Evolutionary conservation across 1,140 invertebrate genomes (phyloP).

Genomic region (Scaptomyza graminum): DNA sequence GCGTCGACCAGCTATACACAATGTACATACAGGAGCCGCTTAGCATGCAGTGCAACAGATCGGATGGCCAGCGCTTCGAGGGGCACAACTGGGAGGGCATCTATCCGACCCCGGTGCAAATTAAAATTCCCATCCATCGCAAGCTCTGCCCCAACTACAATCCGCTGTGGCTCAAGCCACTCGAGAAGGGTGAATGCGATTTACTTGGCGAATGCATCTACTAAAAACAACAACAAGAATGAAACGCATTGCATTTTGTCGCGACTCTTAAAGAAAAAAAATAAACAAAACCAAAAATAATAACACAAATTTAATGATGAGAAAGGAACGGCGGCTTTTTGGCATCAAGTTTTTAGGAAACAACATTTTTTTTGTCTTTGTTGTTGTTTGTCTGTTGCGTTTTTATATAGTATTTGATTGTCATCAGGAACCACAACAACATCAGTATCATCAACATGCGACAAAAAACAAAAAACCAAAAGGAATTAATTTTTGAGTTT

Average conservation of each 20-base stretch:
- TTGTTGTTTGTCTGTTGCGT: background rate
- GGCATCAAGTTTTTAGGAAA: background rate
- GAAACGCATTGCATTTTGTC: too few species aligned
- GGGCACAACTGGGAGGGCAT: constrained; percentile 78
- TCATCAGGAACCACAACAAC: constrained; percentile 26
- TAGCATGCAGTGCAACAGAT: constrained; percentile 98
- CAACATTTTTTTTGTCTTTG: background rate
- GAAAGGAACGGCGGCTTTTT: constrained; percentile 2
- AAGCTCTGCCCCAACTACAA: constrained; percentile 83
- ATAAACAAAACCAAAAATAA: constrained; percentile 2
- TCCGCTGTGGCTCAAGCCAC: constrained; percentile 79
- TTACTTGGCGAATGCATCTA: constrained; percentile 83
- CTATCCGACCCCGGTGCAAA: constrained; percentile 74
- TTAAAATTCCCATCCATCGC: constrained; percentile 81
- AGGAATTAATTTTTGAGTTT: background rate
- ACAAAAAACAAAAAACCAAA: constrained; percentile 5
- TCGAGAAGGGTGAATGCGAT: constrained; percentile 82
- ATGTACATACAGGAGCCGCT: constrained; percentile 94
- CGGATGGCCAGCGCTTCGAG: constrained; percentile 91
- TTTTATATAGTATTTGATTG: constrained; percentile 16
- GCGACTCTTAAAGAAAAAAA: too few species aligned
- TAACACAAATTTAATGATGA: background rate
- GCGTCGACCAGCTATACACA: constrained; percentile 88
- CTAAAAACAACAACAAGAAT: constrained; percentile 43
- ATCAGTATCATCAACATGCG: constrained; percentile 7